Evolutionary conservation across 2,888 invertebrate genomes (phyloP).

Genomic region (Adelphocoris suturalis): DNA sequence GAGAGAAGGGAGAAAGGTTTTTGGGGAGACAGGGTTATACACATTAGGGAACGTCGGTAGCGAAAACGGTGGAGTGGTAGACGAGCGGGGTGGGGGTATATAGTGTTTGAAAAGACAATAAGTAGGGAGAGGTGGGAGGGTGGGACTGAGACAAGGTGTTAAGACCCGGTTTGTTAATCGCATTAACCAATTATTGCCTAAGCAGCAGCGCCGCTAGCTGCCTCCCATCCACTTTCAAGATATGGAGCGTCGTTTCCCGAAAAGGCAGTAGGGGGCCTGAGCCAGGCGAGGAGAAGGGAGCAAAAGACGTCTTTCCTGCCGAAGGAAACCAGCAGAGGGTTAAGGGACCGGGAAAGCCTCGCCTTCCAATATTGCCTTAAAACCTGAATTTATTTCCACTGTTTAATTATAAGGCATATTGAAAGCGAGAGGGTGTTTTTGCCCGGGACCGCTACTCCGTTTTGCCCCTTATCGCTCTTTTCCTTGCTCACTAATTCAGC

Average conservation of each 20-base stretch:
- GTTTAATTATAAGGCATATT: slow-evolving; percentile 75
- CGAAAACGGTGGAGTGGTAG: slow-evolving; percentile 68
- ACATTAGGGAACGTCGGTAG: slow-evolving; percentile 60
- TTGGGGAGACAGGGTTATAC: slow-evolving; percentile 61
- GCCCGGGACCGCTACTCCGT: slow-evolving; percentile 34
- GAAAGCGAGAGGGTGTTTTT: slow-evolving; percentile 73
- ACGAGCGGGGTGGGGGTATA: slow-evolving; percentile 73
- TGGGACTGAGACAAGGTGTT: slow-evolving; percentile 76
- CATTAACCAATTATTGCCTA: slow-evolving; percentile 76
- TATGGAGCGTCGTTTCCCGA: slow-evolving; percentile 68
- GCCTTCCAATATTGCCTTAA: slow-evolving; percentile 74
- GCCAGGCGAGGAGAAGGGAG: not conserved
- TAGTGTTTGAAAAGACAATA: slow-evolving; percentile 76
- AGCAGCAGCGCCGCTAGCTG: slow-evolving; percentile 74
- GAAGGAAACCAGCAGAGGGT: slow-evolving; percentile 46
- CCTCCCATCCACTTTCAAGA: slow-evolving; percentile 69
- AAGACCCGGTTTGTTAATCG: slow-evolving; percentile 76
- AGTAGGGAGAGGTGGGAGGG: slow-evolving; percentile 73
- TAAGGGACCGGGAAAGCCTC: slow-evolving; percentile 65
- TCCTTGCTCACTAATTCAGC: slow-evolving; percentile 62
- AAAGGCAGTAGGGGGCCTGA: slow-evolving; percentile 52
- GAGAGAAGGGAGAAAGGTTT: slow-evolving; percentile 61
- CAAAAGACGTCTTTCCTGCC: slow-evolving; percentile 40
- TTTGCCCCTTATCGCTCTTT: slow-evolving; percentile 62
- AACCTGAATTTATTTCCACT: slow-evolving; percentile 75